Evolutionary conservation across 2,797 vertebrate species (phyloP).

Genomic region (Vespertilio murinus): DNA sequence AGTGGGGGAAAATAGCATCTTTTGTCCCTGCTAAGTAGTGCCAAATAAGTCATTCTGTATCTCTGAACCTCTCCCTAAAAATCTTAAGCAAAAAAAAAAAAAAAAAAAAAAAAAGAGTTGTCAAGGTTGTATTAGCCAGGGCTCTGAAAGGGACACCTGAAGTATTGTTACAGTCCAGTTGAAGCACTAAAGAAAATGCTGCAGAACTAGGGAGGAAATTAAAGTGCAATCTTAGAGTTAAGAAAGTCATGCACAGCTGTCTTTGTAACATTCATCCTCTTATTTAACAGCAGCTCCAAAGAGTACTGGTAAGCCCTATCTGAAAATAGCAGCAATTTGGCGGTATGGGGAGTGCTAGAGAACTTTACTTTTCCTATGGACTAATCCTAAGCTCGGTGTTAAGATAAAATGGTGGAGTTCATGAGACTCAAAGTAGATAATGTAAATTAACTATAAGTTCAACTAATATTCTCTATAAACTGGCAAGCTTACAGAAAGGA

Average conservation of each 20-base stretch:
- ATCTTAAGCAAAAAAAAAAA: background rate
- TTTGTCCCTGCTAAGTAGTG: background rate
- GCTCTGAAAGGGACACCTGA: background rate
- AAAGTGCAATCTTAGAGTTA: background rate
- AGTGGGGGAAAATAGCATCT: background rate
- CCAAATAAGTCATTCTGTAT: background rate
- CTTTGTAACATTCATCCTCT: background rate
- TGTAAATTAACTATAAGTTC: constrained; percentile 38
- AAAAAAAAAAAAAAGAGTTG: background rate
- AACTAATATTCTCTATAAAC: background rate
- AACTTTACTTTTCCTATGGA: background rate
- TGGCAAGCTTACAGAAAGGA: background rate
- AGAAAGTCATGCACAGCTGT: background rate
- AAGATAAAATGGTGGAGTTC: background rate
- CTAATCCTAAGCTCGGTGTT: background rate
- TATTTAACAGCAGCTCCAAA: background rate
- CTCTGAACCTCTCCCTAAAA: constrained; percentile 1
- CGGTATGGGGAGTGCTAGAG: background rate
- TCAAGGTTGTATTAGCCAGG: background rate
- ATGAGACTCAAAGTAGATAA: background rate
- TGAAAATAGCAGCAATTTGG: background rate
- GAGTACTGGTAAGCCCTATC: background rate
- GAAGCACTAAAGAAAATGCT: background rate
- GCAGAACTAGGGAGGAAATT: background rate
- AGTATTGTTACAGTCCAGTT: background rate